Conservation (phyloP, 2,113 vertebrate species). For the Philantomba maxwellii region DNA sequence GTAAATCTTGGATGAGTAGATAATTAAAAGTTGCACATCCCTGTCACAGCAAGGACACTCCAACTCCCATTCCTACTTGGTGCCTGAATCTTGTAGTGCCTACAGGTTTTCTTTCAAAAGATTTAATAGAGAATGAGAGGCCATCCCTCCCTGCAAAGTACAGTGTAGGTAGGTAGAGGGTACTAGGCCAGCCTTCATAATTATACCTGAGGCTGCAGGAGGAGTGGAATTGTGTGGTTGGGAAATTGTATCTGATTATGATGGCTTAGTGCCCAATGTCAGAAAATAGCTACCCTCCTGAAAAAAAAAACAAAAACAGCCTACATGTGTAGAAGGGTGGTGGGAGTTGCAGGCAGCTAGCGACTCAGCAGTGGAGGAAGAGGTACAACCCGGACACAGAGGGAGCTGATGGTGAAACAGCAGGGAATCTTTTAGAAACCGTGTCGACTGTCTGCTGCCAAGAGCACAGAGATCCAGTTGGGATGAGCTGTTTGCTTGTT, state of each 20-base stretch:
- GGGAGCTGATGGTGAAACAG: background rate
- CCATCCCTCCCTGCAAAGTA: background rate
- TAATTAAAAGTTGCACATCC: slow-evolving; percentile 26
- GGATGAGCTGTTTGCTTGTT: background rate
- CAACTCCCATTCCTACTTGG: background rate
- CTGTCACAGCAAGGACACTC: background rate
- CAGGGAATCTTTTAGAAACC: background rate
- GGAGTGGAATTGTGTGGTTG: background rate
- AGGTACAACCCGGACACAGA: background rate
- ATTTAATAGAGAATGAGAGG: slow-evolving; percentile 38
- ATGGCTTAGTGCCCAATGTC: background rate
- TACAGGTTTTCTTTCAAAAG: slow-evolving; percentile 28
- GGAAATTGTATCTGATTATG: slow-evolving; percentile 23
- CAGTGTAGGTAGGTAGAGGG: background rate
- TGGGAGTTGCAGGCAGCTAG: accelerated
- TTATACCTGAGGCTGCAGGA: background rate
- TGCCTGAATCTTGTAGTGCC: background rate
- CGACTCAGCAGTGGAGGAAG: background rate
- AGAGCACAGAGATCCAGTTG: background rate
- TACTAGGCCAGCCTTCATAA: slow-evolving; percentile 25
- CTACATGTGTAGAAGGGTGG: accelerated
- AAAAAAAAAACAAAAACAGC: background rate
- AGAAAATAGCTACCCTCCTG: slow-evolving; percentile 25
- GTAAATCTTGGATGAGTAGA: background rate
- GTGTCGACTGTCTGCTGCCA: accelerated